phyloP scores from a whole-genome alignment of 2,888 invertebrate species.

The Agonopterix heracliana region DNA sequence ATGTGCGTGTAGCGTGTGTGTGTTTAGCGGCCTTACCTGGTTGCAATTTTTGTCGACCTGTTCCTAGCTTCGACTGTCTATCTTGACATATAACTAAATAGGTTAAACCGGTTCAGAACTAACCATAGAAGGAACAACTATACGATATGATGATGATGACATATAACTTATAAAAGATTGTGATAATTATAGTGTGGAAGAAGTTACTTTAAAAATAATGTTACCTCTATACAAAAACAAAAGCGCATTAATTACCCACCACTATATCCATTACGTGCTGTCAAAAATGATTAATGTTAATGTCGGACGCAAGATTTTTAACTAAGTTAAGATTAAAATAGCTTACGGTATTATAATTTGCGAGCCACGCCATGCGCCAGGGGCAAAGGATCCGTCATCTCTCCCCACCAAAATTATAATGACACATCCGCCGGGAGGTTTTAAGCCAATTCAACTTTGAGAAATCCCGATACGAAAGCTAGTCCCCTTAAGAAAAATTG shows the following conservation, averaged over 20 bases:
- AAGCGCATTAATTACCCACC: slow-evolving; percentile 6
- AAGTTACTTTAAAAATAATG: too few species aligned
- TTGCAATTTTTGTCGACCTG: too few species aligned
- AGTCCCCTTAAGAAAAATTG: slow-evolving; percentile 15
- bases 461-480: slow-evolving; percentile 39
- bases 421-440: slow-evolving; percentile 71
- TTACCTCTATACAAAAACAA: too few species aligned
- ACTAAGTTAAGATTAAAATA: slow-evolving; percentile 76
- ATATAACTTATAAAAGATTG: too few species aligned
- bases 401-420: slow-evolving; percentile 70
- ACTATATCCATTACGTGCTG: slow-evolving; percentile 67
- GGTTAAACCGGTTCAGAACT: too few species aligned
- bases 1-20: too few species aligned
- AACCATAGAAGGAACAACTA: too few species aligned
- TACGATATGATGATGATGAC: too few species aligned
- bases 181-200: too few species aligned
- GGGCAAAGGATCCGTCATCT: slow-evolving; percentile 69
- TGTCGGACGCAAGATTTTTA: slow-evolving; percentile 74
- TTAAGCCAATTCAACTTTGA: slow-evolving; percentile 69
- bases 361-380: slow-evolving; percentile 31
- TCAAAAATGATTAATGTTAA: slow-evolving; percentile 74
- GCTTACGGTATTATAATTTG: slow-evolving; percentile 70
- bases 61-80: too few species aligned
- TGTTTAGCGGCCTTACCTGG: too few species aligned
- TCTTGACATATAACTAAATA: too few species aligned